Conservation (phyloP, 2,888 invertebrate genomes). For the Coenonympha arcania region DNA sequence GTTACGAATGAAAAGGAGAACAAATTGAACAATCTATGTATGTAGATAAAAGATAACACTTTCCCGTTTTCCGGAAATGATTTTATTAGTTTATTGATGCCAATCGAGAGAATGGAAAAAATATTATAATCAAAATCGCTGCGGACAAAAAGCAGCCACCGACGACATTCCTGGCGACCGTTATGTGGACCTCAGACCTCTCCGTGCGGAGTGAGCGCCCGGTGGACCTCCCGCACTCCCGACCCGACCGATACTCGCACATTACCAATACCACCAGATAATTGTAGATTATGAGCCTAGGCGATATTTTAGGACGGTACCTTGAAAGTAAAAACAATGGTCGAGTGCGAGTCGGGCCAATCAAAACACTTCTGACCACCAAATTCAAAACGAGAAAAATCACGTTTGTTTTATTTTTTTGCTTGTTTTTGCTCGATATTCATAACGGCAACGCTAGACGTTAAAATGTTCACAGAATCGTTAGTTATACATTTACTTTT, state of each 20-base stretch:
- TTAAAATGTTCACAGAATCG: too few species aligned
- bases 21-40: neutral
- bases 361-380: too few species aligned
- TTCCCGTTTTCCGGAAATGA: conserved; percentile 13
- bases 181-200: conserved; percentile 61
- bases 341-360: too few species aligned
- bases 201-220: conserved; percentile 35
- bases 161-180: conserved; percentile 65
- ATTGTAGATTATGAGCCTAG: too few species aligned
- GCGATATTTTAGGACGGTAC: too few species aligned
- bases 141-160: conserved; percentile 56
- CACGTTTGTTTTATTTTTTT: too few species aligned
- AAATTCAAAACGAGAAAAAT: too few species aligned
- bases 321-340: too few species aligned
- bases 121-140: conserved; percentile 47
- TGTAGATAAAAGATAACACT: neutral
- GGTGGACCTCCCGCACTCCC: conserved; percentile 31
- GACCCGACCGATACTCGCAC: conserved; percentile 41
- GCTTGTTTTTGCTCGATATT: too few species aligned
- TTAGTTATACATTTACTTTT: too few species aligned
- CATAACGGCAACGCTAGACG: too few species aligned
- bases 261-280: conserved; percentile 17
- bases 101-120: conserved; percentile 43
- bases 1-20: neutral
- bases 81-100: conserved; percentile 36